Evolutionary conservation across 2,888 invertebrate species (phyloP), one percentile per base, ranked within the genome.

Genomic region (Plagodis pulveraria): DNA sequence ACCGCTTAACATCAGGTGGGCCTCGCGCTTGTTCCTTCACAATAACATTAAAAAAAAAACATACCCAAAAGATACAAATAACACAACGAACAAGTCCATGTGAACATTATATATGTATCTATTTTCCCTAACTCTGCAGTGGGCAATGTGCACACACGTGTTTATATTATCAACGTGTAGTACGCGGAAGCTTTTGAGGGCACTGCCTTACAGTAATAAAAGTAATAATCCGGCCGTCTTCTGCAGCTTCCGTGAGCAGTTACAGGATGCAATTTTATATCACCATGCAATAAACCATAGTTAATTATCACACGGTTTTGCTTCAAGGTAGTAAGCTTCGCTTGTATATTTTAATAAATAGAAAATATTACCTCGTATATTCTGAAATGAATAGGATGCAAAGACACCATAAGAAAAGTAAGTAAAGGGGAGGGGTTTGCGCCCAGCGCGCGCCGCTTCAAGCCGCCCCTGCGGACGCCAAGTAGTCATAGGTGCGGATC

Each of bases 81-180:
- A 22, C 22, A 22, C n/a, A n/a, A n/a, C 22, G 22, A 22, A 22
- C 1, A 22, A 22, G 22, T 22, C 22, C 22, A 22, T 22, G 22
- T 22, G 22, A 22, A 22, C 22, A 22, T 1, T 22, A 51, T 46
- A 43, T 53, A 50, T 53, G 56, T 51, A 58, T 11, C 46, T 42
- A 38, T 49, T 46, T 57, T 50, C 62, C 46, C 38, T 59, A 62
- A 60, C 58, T 52, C 58, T 58, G 62, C 38, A 51, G 46, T 51
- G 58, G 50, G 54, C 59, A 55, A 48, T 46, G 51, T 48, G 57
- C 61, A 56, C 56, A 57, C 50, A 33, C 42, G 33, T 56, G 54
- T 60, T 62, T 56, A 53, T 11, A 45, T 22, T 22, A 22, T 45
- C 32, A 22, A 2, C 34, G 34, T 43, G 4, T 34, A 48, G 32